phyloP scores from a whole-genome alignment of 2,113 vertebrate genomes.

The Rattus rattus region DNA sequence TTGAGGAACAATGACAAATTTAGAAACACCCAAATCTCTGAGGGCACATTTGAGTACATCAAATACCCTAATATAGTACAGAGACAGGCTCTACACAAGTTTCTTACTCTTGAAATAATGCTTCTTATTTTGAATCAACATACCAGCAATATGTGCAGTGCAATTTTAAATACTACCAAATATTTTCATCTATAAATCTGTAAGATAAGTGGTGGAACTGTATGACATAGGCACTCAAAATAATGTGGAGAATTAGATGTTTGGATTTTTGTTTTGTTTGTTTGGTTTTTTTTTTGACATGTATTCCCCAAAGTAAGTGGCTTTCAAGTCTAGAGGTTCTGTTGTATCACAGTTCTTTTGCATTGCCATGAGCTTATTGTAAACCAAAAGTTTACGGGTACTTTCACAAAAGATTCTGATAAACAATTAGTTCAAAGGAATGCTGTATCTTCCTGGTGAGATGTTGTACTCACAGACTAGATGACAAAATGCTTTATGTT shows the following conservation, averaged over 20 bases:
- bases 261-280: too few species aligned
- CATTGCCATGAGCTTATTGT: background rate
- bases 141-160: background rate
- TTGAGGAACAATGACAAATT: background rate
- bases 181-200: background rate
- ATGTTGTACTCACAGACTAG: background rate
- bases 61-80: background rate
- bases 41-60: background rate
- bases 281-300: background rate
- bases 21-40: background rate
- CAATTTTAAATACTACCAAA: background rate
- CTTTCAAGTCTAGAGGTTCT: background rate
- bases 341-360: background rate
- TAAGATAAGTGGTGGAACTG: background rate
- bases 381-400: background rate
- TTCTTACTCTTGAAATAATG: slow-evolving; percentile 28
- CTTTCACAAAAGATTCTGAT: background rate
- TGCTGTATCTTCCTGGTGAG: background rate
- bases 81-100: background rate
- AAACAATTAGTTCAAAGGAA: background rate
- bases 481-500: slow-evolving; percentile 12
- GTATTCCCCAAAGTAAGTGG: background rate
- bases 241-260: background rate
- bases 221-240: background rate
- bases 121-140: background rate